A percentile compares a stretch with the other conserved stretches of the same genome.
Evolutionary conservation across 2,113 vertebrate genomes (phyloP).

Genomic region (Oncorhynchus keta): DNA sequence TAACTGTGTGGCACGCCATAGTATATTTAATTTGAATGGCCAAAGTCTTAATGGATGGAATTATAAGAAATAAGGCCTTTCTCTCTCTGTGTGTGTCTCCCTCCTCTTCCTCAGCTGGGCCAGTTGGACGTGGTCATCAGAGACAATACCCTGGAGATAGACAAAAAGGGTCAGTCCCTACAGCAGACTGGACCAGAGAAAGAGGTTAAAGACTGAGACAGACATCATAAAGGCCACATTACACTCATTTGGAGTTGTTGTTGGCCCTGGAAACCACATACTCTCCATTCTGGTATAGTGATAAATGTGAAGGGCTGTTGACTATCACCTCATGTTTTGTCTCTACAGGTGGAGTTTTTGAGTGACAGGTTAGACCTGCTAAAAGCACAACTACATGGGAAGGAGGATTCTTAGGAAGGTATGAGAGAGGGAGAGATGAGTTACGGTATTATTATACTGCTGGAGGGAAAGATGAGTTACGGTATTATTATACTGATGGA

Average conservation of each 20-base stretch:
- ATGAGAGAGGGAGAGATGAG: background rate
- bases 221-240: constrained; percentile 71
- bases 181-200: constrained; percentile 81
- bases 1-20: no score
- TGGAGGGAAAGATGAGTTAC: no score
- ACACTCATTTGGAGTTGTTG: background rate
- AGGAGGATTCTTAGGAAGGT: constrained; percentile 44
- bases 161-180: constrained; percentile 83
- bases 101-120: constrained; percentile 72
- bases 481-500: no score
- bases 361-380: constrained; percentile 35
- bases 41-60: no score
- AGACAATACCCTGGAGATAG: constrained; percentile 88
- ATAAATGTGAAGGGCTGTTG: no score
- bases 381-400: constrained; percentile 37
- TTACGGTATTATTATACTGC: no score
- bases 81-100: background rate
- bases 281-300: no score
- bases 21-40: no score
- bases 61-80: no score
- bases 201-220: constrained; percentile 81
- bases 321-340: background rate
- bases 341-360: constrained; percentile 35
- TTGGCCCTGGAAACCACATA: background rate
- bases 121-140: constrained; percentile 87